These are phyloP conservation scores for Molothrus ater DNA, from an alignment of 2,797 vertebrate species.

Conservation along the genomic window DNA sequence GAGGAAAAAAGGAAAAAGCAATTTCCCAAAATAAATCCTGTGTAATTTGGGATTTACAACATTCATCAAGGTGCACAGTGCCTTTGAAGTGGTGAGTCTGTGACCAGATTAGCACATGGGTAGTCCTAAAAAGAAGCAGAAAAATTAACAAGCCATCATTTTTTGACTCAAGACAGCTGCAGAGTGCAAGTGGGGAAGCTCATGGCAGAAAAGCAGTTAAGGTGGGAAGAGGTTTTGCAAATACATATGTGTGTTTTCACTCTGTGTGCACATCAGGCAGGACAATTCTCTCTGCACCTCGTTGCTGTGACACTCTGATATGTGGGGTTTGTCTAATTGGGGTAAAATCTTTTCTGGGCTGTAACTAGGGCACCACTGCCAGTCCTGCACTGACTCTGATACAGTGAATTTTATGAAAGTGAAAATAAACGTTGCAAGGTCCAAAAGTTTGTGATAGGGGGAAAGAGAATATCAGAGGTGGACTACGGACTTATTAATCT, in stretches of 20 bases:
- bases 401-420: background rate
- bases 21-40: background rate
- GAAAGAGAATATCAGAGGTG: background rate
- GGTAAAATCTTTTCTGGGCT: background rate
- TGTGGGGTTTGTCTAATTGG: background rate
- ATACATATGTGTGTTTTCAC: background rate
- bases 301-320: accelerated
- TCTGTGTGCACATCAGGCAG: background rate
- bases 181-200: background rate
- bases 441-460: slow-evolving; percentile 29
- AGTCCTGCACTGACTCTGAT: background rate
- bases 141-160: background rate
- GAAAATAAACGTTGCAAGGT: slow-evolving; percentile 39
- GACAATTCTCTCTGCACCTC: background rate
- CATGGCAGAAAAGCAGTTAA: background rate
- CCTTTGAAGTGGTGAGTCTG: background rate
- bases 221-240: background rate
- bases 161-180: background rate
- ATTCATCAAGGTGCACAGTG: background rate
- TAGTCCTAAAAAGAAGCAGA: background rate
- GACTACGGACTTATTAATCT: slow-evolving; percentile 53
- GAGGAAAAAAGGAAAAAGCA: background rate
- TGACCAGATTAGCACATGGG: background rate
- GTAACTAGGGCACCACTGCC: background rate
- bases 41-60: background rate